phyloP scores from a whole-genome alignment of 2,888 invertebrate species.

The Meiosimyza platycephala region DNA sequence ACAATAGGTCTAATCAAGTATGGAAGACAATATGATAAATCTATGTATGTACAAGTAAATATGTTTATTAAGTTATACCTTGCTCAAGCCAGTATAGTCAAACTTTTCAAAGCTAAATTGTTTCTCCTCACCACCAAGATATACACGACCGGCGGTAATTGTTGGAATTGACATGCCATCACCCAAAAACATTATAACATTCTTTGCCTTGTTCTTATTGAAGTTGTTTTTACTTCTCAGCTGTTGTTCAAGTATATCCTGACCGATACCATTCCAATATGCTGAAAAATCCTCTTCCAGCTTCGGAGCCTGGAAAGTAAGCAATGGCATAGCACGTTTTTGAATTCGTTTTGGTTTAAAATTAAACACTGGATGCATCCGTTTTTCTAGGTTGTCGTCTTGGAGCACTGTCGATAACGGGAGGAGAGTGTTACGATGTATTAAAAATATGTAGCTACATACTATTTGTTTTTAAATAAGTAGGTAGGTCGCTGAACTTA shows the following conservation, averaged over 20 bases:
- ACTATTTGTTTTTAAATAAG: too few relatives aligned
- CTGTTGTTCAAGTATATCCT: constrained; percentile 65
- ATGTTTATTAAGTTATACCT: constrained; percentile 69
- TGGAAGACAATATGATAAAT: not conserved
- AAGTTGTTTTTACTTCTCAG: constrained; percentile 56
- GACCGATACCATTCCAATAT: constrained; percentile 69
- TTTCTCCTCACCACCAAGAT: constrained; percentile 82
- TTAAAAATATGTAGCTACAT: too few relatives aligned
- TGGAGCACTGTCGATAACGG: constrained; percentile 6
- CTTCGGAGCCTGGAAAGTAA: constrained; percentile 56
- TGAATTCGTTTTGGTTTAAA: constrained; percentile 37
- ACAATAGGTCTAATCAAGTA: constrained; percentile 76
- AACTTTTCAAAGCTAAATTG: constrained; percentile 81
- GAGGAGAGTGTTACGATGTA: not conserved
- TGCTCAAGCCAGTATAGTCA: constrained; percentile 80
- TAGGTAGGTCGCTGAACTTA: too few relatives aligned
- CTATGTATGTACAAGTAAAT: not conserved
- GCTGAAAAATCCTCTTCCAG: constrained; percentile 58
- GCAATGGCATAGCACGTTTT: constrained; percentile 61
- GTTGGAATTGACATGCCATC: constrained; percentile 92
- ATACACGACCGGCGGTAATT: constrained; percentile 81
- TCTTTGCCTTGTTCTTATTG: constrained; percentile 68
- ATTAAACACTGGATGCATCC: constrained; percentile 61
- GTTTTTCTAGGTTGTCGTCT: constrained; percentile 48
- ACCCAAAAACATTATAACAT: constrained; percentile 79